Base-by-base conservation (phyloP, 2,888 invertebrate species). In the Orchestes rusci region DNA sequence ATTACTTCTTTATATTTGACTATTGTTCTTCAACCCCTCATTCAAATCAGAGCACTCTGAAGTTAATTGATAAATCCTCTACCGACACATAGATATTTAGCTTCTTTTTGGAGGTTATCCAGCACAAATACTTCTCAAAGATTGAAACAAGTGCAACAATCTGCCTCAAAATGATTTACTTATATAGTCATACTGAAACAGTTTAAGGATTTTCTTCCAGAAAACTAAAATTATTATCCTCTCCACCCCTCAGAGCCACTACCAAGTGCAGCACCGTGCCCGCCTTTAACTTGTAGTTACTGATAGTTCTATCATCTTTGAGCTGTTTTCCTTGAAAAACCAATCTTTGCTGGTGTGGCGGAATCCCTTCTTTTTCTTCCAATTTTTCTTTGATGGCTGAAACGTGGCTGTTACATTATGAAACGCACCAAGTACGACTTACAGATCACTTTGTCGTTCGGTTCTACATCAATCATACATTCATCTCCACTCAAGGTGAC, bases 341-440 rank as follows among this genome's bases (percentile, higher is more conserved):
- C 16, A 68, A 48, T 19, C 67, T 55, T 44, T 68, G 68, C 48
- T 68, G 68, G 27, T 59, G 57, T 2, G 65, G 62, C 2, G 67
- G 67, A 34, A 68, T 66, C 12, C 67, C 68, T 53, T 68, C 67
- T 40, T 59, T 59, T 51, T 66, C 66, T 53, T 68, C 68, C 28
- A 68, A 52, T 53, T 63, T 67, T 43, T 65, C 64, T 53, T 68
- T 68, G 19, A 68, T 50, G 19, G 50, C 53, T 46, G 20, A 5
- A 46, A 46, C 5, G 23, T 4, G n/a, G 10, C 10, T 10, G 10
- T 10, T 23, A 10, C 5, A 31, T 7, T 7, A 7, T 31, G n/a
- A 7, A 5, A 31, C 31, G 36, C 2, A 12, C 38, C 27, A 27
- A 39, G 18, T 39, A 16, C 8, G 12, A 33, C 41, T 29, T 34